Evolutionary conservation across 2,113 vertebrate species (phyloP), one percentile per base, ranked within the genome.

Genomic region (Percina caprodes): DNA sequence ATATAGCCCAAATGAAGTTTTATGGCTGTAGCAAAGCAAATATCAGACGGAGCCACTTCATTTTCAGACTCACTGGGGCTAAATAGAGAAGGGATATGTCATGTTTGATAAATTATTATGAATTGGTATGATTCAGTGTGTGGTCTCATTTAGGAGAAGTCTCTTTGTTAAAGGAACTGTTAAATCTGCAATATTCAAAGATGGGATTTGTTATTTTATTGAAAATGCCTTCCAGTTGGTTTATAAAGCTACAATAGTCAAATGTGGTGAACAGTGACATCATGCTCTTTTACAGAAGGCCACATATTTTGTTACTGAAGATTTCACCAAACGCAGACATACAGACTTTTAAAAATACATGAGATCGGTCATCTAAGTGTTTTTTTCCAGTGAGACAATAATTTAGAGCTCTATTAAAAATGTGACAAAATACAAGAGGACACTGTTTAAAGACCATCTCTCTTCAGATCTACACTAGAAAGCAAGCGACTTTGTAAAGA

Each of bases 201-300:
- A 83, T 49, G 26, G 49, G 39, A 87, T 80, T 83, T 84, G 76
- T 83, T 77, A 54, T 74, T 91, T 83, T 80, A 69, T 15, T 85
- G 30, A 74, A 80, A 51, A 70, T 24, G 33, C 65, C n/a, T 90
- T 86, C 63, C 59, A 77, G 68, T 80, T 56, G 65, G 21, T 85
- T 83, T 81, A 72, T 78, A 69, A 71, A 75, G 52, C 45, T 85
- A 52, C 79, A 78, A 52, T 46, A 62, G 74, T 84, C 51, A 80
- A 79, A 80, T 84, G 82, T 79, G 80, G 87, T 71, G 49, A 83
- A 75, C 21, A 65, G 42, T 89, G 83, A 88, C 85, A 63, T 86
- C 80, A 91, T 71, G 48, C 60, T 19, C 6, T 82, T 86, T 84
- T 86, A 83, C 58, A 79, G n/a, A 55, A 55, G 60, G 51, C 69